Base-by-base conservation (phyloP, 2,888 invertebrate genomes). In the Pediacus dermestoides region DNA sequence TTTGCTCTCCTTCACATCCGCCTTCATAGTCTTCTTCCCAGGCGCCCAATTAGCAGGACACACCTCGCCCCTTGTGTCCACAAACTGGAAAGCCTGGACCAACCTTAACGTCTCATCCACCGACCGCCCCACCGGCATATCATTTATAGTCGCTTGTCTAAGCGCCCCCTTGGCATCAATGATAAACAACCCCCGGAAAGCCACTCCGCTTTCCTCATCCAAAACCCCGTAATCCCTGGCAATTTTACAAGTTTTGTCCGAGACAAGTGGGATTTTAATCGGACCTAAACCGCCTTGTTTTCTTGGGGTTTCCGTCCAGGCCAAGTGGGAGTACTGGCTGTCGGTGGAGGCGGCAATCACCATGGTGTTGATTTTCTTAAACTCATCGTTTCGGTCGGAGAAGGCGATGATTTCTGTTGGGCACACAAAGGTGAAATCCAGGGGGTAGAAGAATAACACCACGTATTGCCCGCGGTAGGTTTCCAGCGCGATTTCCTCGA, bases 341-440 rank as follows among this genome's bases (percentile, higher is more conserved):
- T 99, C 97, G 15, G 94, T 94, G 34, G 96, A 96, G 43, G 88
- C 90, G 37, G 84, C 97, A 58, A 97, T 76, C 4, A 96, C 70
- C 63, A 91, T 86, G 63, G 90, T 89, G 32, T 83, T 82, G 57
- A 94, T 86, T 61, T 85, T 81, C 46, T 81, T 77, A 72, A 91
- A 91, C 60, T 90, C 88, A 18, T 81, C 77, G 0, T 78, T 83
- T 44, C 88, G 81, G 57, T 99, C 97, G 1, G 93, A 94, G 75
- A 95, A 99, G 6, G 96, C 94, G 65, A 96, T 91, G 58, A 97
- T 97, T 76, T 97, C 97, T 4, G 97, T 90, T 23, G 90, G 88
- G 58, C 88, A 88, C 4, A 88, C 88, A 66, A 88, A 88, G 2
- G 88, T 88, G 63, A 91, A 91, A 66, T 92, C 91, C 37, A 89